Evolutionary conservation across 2,113 vertebrate genomes (phyloP).

Genomic region (Pipra filicauda): DNA sequence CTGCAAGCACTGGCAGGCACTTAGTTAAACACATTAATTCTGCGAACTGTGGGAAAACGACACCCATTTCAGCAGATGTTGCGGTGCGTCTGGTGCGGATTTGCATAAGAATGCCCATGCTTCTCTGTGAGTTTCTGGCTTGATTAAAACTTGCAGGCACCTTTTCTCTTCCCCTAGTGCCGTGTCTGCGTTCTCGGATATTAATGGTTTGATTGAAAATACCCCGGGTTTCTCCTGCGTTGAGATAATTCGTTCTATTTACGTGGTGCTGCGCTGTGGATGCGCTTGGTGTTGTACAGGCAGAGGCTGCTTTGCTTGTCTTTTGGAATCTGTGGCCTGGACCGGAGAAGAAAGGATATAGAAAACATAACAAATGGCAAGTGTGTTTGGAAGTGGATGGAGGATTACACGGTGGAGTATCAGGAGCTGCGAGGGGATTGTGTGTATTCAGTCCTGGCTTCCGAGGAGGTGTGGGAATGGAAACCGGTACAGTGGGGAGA

Average conservation of each 20-base stretch:
- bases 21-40: constrained; percentile 58
- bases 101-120: constrained; percentile 57
- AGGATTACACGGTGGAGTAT: not conserved
- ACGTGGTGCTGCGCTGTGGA: not conserved
- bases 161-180: not conserved
- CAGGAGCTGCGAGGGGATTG: not conserved
- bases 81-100: not conserved
- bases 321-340: not conserved
- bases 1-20: constrained; percentile 12
- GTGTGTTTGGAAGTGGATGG: not conserved
- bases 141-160: constrained; percentile 49
- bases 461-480: not conserved
- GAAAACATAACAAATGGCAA: not conserved
- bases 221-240: not conserved
- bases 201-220: constrained; percentile 24
- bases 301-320: not conserved
- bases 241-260: not conserved
- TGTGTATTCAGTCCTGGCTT: not conserved
- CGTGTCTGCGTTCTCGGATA: not conserved
- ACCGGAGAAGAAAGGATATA: not conserved
- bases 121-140: constrained; percentile 24
- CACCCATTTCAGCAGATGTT: constrained; percentile 51
- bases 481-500: not conserved
- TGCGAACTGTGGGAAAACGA: constrained; percentile 52
- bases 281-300: not conserved